Evolutionary conservation across 2,113 vertebrate genomes (phyloP), one percentile per base, ranked within the genome.

Genomic region (Anarhynchus alexandrinus): DNA sequence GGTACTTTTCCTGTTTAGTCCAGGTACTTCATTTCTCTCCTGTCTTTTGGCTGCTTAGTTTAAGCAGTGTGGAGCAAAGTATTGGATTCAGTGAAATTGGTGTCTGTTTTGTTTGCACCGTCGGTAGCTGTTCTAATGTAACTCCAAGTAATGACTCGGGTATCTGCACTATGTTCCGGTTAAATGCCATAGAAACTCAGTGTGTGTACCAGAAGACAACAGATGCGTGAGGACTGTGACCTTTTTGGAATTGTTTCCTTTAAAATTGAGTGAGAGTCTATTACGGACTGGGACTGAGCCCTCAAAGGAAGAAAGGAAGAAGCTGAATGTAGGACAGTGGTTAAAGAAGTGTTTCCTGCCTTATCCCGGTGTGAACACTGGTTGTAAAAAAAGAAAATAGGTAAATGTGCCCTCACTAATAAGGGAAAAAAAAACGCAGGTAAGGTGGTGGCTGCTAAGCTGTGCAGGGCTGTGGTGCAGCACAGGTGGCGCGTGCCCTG

Each of bases 371-470:
- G 30, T 6, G 59, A 83, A 25, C 11, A 15, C 25, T 40, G 26
- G 17, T 9, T 64, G 36, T 30, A 29, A 23, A 22, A 42, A 62
- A 34, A 22, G 30, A 25, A 36, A 66, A 6, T 45, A 58, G 69
- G 36, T 85, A 27, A 54, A 85, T 13, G 54, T 73, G 36, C 19
- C n/a, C 71, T 43, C 14, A 3, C 10, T 51, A 4, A 11, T 1
- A 1, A 32, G 6, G 23, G 40, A 13, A 2, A 11, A 6, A 5
- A 26, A 36, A 16, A 4, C 1, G 16, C 23, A 1, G 4, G n/a
- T 43, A 49, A 55, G 59, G 51, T 45, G 1, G 16, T 26, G 58
- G 58, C 69, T 55, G 26, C 58, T 27, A 3, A 29, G 65, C n/a
- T n/a, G n/a, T n/a, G n/a, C 32, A n/a, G 61, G 1, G 18, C 51